Conservation (phyloP, 2,888 invertebrate genomes). For the Lymantria dispar region DNA sequence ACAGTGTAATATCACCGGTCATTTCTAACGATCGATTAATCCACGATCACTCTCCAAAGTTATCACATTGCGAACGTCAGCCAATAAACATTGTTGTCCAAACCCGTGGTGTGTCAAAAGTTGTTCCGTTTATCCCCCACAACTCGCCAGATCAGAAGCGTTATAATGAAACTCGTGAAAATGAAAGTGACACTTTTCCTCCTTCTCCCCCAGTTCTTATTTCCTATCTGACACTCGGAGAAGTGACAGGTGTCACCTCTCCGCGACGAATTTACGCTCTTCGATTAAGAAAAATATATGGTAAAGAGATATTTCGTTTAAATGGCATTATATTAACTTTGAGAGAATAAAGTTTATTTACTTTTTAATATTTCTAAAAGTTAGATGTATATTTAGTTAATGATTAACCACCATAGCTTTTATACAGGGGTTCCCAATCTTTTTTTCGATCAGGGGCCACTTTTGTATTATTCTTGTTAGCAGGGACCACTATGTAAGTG, state of each 20-base stretch:
- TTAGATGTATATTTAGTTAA: too few species aligned
- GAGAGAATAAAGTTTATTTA: too few species aligned
- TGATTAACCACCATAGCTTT: too few species aligned
- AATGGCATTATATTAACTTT: neutral
- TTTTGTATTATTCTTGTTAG: too few species aligned
- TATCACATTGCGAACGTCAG: conserved; percentile 15
- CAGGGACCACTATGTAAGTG: too few species aligned
- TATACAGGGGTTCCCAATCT: too few species aligned
- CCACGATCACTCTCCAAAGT: conserved; percentile 20
- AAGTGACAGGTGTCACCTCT: conserved; percentile 42
- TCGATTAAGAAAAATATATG: neutral
- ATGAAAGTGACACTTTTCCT: conserved; percentile 28
- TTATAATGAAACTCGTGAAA: conserved; percentile 25
- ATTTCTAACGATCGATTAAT: conserved; percentile 9
- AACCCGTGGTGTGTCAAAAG: conserved; percentile 18
- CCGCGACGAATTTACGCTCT: conserved; percentile 15
- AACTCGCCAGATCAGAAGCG: conserved; percentile 15
- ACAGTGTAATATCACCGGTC: neutral
- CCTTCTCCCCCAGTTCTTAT: conserved; percentile 27
- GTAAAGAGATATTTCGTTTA: neutral
- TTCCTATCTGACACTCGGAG: conserved; percentile 38
- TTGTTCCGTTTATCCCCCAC: conserved; percentile 6
- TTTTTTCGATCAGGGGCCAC: too few species aligned
- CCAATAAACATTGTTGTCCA: conserved; percentile 2
- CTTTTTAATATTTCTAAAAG: too few species aligned